These are phyloP conservation scores for Trematomus loennbergii DNA, from an alignment of 2,113 vertebrate species.

Conservation along the genomic window DNA sequence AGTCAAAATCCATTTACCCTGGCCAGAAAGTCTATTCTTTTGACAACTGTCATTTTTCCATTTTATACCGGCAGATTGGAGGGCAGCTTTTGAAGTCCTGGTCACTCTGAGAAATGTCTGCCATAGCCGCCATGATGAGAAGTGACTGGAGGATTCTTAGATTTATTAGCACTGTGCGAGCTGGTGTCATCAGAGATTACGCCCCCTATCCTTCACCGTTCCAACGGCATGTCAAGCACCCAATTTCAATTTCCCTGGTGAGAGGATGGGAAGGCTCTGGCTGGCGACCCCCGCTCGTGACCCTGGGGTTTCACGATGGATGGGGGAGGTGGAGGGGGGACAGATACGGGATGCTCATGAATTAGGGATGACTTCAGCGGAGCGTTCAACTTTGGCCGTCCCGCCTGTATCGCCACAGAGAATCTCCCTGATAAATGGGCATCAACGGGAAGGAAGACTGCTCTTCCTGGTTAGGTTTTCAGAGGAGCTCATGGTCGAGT, in stretches of 20 bases:
- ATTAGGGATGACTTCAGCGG: slow-evolving; percentile 78
- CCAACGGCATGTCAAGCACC: slow-evolving; percentile 55
- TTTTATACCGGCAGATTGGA: slow-evolving; percentile 56
- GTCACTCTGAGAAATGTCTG: slow-evolving; percentile 67
- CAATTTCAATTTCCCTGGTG: slow-evolving; percentile 80
- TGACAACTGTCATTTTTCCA: slow-evolving; percentile 62
- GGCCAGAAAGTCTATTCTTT: slow-evolving; percentile 7
- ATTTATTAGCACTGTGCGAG: slow-evolving; percentile 81
- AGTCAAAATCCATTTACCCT: slow-evolving; percentile 28
- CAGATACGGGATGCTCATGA: slow-evolving; percentile 77
- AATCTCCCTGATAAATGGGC: slow-evolving; percentile 79
- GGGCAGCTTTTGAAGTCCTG: slow-evolving; percentile 53
- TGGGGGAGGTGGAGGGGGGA: slow-evolving; percentile 45
- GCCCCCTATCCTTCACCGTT: slow-evolving; percentile 81
- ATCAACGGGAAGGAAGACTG: slow-evolving; percentile 57
- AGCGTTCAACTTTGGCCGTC: slow-evolving; percentile 72
- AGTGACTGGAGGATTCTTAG: slow-evolving; percentile 77
- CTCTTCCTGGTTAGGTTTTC: slow-evolving; percentile 65
- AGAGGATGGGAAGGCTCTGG: slow-evolving; percentile 70
- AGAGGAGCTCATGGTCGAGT: slow-evolving; percentile 38
- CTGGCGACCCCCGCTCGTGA: slow-evolving; percentile 71
- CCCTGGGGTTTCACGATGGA: slow-evolving; percentile 73
- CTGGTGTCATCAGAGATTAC: slow-evolving; percentile 81
- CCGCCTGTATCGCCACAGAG: slow-evolving; percentile 63
- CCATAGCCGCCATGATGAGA: slow-evolving; percentile 72